A percentile compares a stretch with the other conserved stretches of the same genome.
phyloP scores from a whole-genome alignment of 2,888 invertebrate species.

The Catotricha subobsoleta region DNA sequence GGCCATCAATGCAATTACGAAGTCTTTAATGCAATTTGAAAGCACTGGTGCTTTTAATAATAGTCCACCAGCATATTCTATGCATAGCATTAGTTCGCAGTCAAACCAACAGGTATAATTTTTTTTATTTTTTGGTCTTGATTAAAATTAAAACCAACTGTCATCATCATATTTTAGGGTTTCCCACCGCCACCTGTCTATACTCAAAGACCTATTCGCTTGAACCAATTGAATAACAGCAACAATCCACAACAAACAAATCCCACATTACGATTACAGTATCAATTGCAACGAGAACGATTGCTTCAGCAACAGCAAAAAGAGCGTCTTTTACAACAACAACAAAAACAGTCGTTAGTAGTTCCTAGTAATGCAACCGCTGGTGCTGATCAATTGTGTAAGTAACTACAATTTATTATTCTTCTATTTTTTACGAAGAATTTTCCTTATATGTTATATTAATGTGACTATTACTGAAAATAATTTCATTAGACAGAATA shows the following conservation, averaged over 20 bases:
- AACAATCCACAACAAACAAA: constrained; percentile 3
- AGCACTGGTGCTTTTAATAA: constrained; percentile 29
- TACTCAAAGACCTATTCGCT: constrained; percentile 17
- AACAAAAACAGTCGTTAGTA: constrained; percentile 63
- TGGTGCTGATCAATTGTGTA: constrained; percentile 26
- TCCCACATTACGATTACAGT: constrained; percentile 6
- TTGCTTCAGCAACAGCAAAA: constrained; percentile 29
- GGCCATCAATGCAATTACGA: constrained; percentile 78
- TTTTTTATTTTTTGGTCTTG: not conserved
- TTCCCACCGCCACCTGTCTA: constrained; percentile 29
- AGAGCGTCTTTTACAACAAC: constrained; percentile 55
- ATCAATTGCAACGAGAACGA: constrained; percentile 18
- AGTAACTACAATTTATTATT: constrained; percentile 10
- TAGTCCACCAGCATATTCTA: constrained; percentile 15
- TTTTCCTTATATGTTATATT: too few species aligned
- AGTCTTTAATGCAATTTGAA: constrained; percentile 77
- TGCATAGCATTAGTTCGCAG: constrained; percentile 14
- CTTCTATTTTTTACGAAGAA: not conserved
- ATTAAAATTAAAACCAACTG: not conserved
- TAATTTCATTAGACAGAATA: too few species aligned
- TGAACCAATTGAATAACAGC: constrained; percentile 9
- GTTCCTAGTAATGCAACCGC: constrained; percentile 61
- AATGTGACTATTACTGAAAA: too few species aligned
- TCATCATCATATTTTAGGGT: constrained; percentile 13
- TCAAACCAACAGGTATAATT: constrained; percentile 15